A percentile compares a stretch with the other conserved stretches of the same genome.
phyloP scores from a whole-genome alignment of 2,888 invertebrate species.

The Acanthosepion pharaonis region DNA sequence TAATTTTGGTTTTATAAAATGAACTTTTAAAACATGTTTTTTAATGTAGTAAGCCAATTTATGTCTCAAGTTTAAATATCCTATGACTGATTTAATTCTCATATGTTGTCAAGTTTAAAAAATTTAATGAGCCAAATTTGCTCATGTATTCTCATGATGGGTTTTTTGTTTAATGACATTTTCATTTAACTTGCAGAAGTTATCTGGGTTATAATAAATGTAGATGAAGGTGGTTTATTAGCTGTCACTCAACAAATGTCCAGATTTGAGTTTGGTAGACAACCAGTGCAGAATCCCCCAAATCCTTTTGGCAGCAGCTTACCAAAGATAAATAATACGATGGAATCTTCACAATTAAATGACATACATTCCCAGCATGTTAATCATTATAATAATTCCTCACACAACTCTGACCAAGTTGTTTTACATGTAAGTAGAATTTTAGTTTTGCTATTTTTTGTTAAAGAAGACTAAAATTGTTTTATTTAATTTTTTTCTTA shows the following conservation, averaged over 20 bases:
- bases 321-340: not conserved
- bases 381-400: constrained; percentile 42
- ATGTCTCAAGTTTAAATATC: too few species aligned
- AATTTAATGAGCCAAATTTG: not conserved
- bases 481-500: too few species aligned
- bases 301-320: constrained; percentile 62
- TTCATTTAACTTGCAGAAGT: constrained; percentile 79
- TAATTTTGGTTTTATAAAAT: too few species aligned
- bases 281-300: constrained; percentile 52
- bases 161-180: not conserved
- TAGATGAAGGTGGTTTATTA: constrained; percentile 86
- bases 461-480: too few species aligned
- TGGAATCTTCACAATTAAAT: constrained; percentile 40
- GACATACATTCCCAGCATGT: constrained; percentile 43
- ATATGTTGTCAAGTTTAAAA: not conserved
- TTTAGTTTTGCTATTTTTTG: not conserved
- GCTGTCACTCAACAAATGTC: constrained; percentile 86
- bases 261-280: constrained; percentile 74
- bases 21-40: too few species aligned
- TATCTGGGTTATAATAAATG: constrained; percentile 87
- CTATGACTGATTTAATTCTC: too few species aligned
- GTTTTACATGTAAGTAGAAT: constrained; percentile 42
- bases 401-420: constrained; percentile 44
- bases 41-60: too few species aligned
- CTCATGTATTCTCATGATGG: not conserved